Base-by-base conservation (phyloP, 2,888 invertebrate species). In the Margaritifera margaritifera region DNA sequence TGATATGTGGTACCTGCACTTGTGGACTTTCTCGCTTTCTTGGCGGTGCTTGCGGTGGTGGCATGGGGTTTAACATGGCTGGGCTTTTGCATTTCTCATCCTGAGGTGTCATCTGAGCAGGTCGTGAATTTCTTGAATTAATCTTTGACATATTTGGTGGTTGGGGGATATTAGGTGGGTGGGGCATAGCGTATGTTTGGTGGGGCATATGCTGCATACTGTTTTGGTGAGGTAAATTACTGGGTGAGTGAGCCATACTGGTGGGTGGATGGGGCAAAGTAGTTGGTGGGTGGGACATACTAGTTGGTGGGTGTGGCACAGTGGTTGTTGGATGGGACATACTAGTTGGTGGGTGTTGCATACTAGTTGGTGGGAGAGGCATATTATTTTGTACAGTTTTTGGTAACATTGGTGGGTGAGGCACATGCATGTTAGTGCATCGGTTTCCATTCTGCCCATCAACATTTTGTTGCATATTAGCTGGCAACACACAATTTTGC, bases 1-100 rank as follows among this genome's bases (percentile, higher is more conserved):
- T 88, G 62, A 89, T 87, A 69, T 87, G 88, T 18, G 88, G 88
- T 25, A 89, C 89, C 71, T 89, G 89, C 15, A 89, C 87, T 75
- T 86, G 86, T 6, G 89, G 89, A 67, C 87, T 87, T n/a, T 80
- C 78, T 18, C 86, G 74, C 68, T 87, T 84, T 42, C 75, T 71
- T 60, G 79, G 79, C 25, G 64, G 65, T 54, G 62, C n/a, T 62
- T 69, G 51, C 62, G 74, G 60, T 61, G 69, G 64, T 89, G 88
- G 58, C 60, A 72, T 64, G 52, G 62, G 60, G 42, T 64, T 65
- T 54, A 62, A 60, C 69, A 69, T 62, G 42, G 53, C 59, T 15
- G 42, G 42, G 3, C 42, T 42, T 15, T 8, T 42, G 42, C 42
- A 42, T 42, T 42, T 42, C 15, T 42, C 42, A 42, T 42, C 42